A percentile compares a stretch with the other conserved stretches of the same genome.
These are phyloP conservation scores for Stratiomys singularior DNA, from an alignment of 2,888 invertebrate species.

Conservation along the genomic window DNA sequence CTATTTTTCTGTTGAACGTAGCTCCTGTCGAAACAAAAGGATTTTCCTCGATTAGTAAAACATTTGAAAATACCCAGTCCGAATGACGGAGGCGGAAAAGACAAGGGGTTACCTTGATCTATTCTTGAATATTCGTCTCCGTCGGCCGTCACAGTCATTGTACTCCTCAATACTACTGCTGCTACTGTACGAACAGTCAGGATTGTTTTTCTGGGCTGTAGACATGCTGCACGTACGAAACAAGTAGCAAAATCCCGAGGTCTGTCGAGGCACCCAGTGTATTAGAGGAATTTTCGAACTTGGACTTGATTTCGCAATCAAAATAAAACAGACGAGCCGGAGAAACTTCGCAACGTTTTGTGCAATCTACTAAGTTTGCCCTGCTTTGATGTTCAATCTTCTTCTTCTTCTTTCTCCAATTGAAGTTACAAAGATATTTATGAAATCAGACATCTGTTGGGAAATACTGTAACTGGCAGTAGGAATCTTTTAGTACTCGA, in stretches of 20 bases:
- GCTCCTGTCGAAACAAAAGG: neutral
- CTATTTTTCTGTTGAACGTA: constrained; percentile 34
- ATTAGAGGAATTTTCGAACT: constrained; percentile 33
- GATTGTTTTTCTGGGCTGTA: constrained; percentile 31
- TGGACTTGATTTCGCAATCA: constrained; percentile 33
- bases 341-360: constrained; percentile 21
- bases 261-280: constrained; percentile 36
- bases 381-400: constrained; percentile 21
- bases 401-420: constrained; percentile 10
- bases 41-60: neutral
- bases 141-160: constrained; percentile 76
- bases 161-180: constrained; percentile 90
- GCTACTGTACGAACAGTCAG: constrained; percentile 62
- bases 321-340: constrained; percentile 21
- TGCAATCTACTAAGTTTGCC: neutral
- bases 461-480: neutral
- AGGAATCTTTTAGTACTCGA: constrained; percentile 13
- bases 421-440: neutral
- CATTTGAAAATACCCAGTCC: neutral
- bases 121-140: constrained; percentile 75
- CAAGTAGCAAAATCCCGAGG: constrained; percentile 30
- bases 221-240: constrained; percentile 43
- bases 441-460: neutral
- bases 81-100: neutral
- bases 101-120: constrained; percentile 71